Conservation (phyloP, 2,113 vertebrate genomes). For the Zapornia atra region DNA sequence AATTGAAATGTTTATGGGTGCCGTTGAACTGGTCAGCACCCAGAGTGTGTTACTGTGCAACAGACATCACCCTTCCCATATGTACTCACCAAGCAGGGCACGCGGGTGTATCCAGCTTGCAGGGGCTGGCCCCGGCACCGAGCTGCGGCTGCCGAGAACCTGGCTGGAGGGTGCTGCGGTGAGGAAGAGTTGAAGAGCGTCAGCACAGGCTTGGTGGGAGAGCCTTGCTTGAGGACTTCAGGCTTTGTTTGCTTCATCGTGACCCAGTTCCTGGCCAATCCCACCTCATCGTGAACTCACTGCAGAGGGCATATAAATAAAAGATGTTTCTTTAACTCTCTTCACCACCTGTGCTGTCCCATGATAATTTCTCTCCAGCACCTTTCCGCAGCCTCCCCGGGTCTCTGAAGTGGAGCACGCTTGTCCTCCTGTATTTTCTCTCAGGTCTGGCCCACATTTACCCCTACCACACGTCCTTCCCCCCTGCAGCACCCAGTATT, state of each 20-base stretch:
- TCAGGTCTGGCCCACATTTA: background rate
- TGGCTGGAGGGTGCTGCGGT: background rate
- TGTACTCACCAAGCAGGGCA: accelerated
- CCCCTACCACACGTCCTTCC: background rate
- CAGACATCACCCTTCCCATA: accelerated
- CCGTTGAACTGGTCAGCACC: accelerated
- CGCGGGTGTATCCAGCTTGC: background rate
- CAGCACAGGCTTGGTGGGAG: accelerated
- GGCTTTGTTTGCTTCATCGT: background rate
- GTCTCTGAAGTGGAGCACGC: background rate
- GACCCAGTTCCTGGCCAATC: constrained; percentile 38
- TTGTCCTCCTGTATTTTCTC: background rate
- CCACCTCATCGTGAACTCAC: background rate
- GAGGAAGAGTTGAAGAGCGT: accelerated
- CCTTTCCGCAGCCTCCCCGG: background rate
- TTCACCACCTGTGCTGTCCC: background rate
- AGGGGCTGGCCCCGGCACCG: background rate
- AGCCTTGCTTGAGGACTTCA: background rate
- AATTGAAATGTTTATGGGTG: accelerated
- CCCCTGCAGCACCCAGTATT: background rate
- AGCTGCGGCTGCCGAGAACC: background rate
- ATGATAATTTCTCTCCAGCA: background rate
- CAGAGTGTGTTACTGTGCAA: background rate
- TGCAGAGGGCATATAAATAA: background rate
- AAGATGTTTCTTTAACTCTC: background rate